These are phyloP conservation scores for Didymodactylos carnosus DNA, from an alignment of 2,888 invertebrate genomes.

Conservation along the genomic window DNA sequence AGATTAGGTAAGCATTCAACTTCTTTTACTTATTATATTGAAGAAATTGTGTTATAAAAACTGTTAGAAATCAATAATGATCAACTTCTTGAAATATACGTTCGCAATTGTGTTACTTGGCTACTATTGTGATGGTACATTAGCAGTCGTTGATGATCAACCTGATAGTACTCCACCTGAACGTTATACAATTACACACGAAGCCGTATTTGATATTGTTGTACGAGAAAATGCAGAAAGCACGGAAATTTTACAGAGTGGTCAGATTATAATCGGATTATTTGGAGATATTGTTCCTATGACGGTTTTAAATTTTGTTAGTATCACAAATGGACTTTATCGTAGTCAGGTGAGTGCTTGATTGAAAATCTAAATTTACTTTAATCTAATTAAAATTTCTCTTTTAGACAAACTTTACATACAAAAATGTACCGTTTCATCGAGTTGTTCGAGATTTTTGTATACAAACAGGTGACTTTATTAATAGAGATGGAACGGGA, in stretches of 20 bases:
- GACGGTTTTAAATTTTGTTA: conserved; percentile 14
- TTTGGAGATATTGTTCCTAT: conserved; percentile 13
- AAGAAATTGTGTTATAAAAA: no score
- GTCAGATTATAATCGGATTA: conserved; percentile 6
- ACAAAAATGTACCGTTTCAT: conserved; percentile 28
- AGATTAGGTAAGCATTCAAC: no score
- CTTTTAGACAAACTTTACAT: conserved; percentile 20
- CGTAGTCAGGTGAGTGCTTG: background rate
- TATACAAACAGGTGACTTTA: conserved; percentile 34
- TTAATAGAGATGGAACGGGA: conserved; percentile 31
- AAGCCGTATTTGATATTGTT: conserved; percentile 5
- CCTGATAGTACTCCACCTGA: background rate
- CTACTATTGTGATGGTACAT: no score
- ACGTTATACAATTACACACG: conserved; percentile 2
- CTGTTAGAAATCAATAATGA: no score
- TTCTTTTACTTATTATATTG: no score
- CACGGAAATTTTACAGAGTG: background rate
- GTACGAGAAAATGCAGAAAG: background rate
- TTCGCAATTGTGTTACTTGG: no score
- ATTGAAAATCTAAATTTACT: background rate
- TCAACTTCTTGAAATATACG: no score
- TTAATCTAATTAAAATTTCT: background rate
- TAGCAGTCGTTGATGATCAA: background rate
- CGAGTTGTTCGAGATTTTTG: conserved; percentile 32
- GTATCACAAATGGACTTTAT: conserved; percentile 8